These are phyloP conservation scores for Pelvicachromis taeniatus DNA, from an alignment of 2,113 vertebrate species.

Conservation along the genomic window DNA sequence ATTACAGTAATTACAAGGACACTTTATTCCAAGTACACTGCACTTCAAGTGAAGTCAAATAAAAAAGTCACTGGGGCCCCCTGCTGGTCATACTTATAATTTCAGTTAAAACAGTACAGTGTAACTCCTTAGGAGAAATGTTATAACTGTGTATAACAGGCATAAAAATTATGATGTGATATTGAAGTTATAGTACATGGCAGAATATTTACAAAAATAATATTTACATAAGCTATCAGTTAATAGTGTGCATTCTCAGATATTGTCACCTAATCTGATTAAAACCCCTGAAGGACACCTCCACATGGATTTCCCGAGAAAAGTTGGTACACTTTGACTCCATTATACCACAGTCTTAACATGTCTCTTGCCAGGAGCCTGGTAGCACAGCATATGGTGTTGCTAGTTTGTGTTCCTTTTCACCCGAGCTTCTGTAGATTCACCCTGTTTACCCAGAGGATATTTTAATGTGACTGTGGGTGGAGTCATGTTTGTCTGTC, in stretches of 20 bases:
- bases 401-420: neutral
- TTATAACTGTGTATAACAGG: neutral
- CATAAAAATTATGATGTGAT: neutral
- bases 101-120: neutral
- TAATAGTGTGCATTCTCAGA: slow-evolving; percentile 40
- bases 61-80: slow-evolving; percentile 23
- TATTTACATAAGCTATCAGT: slow-evolving; percentile 18
- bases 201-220: slow-evolving; percentile 6
- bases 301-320: neutral
- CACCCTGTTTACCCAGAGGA: neutral
- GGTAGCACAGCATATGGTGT: neutral
- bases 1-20: neutral
- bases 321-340: neutral
- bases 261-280: neutral
- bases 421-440: neutral
- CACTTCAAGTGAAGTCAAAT: neutral
- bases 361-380: neutral
- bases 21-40: neutral
- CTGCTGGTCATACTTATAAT: slow-evolving; percentile 36
- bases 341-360: neutral
- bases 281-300: neutral
- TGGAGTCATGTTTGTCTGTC: neutral
- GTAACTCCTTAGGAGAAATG: neutral
- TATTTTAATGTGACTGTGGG: neutral
- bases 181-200: neutral